phyloP scores from a whole-genome alignment of 1,140 invertebrate genomes.

The Drosophila kepulauana region DNA sequence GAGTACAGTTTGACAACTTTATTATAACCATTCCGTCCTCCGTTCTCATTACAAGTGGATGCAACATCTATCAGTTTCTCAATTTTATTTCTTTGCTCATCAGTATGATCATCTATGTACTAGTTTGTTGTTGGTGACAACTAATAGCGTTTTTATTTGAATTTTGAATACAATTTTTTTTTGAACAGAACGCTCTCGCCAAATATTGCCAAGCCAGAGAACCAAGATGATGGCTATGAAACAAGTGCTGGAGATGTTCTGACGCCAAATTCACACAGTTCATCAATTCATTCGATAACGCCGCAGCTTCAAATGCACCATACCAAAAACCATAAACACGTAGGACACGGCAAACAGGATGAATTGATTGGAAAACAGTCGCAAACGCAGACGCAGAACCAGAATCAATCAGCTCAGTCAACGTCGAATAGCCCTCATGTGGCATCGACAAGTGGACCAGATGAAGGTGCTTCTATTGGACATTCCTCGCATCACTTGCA shows the following conservation, averaged over 20 bases:
- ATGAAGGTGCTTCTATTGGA: not conserved
- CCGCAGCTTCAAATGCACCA: conserved; percentile 75
- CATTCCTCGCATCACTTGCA: conserved; percentile 12
- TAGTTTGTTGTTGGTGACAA: too few relatives aligned
- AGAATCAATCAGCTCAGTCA: conserved; percentile 18
- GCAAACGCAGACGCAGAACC: conserved; percentile 22
- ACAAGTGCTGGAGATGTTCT: conserved; percentile 92
- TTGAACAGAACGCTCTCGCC: conserved; percentile 81
- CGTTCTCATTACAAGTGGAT: not conserved
- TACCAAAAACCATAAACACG: conserved; percentile 13
- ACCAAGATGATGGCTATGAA: conserved; percentile 94
- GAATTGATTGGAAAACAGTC: conserved; percentile 31
- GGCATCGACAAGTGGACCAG: conserved; percentile 2
- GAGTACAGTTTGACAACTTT: conserved; percentile 54
- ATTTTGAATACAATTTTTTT: not conserved
- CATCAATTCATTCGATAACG: conserved; percentile 86
- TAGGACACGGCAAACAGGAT: conserved; percentile 49
- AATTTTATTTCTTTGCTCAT: not conserved
- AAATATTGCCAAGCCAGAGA: conserved; percentile 88
- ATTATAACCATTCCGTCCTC: not conserved
- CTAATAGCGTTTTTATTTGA: too few relatives aligned
- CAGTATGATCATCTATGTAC: too few relatives aligned
- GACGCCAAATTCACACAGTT: conserved; percentile 87
- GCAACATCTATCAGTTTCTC: not conserved
- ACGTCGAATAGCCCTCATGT: conserved; percentile 35